A percentile compares a stretch with the other conserved stretches of the same genome.
Evolutionary conservation across 1,140 invertebrate species (phyloP).

Genomic region (Panagrolaimus sp.): DNA sequence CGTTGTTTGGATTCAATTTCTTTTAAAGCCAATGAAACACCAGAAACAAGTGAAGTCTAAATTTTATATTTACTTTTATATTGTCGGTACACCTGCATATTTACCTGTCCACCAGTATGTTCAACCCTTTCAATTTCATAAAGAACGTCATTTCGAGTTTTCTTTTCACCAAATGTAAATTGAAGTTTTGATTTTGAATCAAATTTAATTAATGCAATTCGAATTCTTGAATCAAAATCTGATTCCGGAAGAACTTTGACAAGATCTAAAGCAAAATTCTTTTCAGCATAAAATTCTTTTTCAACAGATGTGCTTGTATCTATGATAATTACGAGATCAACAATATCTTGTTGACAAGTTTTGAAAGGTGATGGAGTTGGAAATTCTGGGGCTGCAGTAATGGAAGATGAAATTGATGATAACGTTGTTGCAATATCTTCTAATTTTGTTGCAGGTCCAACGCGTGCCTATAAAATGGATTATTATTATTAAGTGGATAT

Average conservation of each 20-base stretch:
- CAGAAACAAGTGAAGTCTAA: conserved; percentile 37
- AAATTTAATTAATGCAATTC: conserved; percentile 38
- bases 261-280: conserved; percentile 49
- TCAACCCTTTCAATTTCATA: conserved; percentile 39
- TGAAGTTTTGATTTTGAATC: conserved; percentile 24
- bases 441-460: conserved; percentile 6
- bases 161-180: conserved; percentile 24
- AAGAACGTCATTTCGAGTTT: conserved; percentile 36
- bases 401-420: neutral
- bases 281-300: conserved; percentile 48
- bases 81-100: no score
- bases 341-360: conserved; percentile 32
- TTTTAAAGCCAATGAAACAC: conserved; percentile 23
- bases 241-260: conserved; percentile 42
- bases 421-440: conserved; percentile 7
- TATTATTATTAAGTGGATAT: neutral
- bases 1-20: conserved; percentile 23
- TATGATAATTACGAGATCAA: conserved; percentile 42
- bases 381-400: neutral
- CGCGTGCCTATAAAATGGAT: neutral
- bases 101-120: conserved; percentile 23
- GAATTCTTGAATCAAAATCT: conserved; percentile 40
- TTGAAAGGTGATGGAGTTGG: neutral
- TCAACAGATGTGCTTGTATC: conserved; percentile 47
- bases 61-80: no score